Base-by-base conservation (phyloP, 2,797 vertebrate species). In the Austrolebias charrua region DNA sequence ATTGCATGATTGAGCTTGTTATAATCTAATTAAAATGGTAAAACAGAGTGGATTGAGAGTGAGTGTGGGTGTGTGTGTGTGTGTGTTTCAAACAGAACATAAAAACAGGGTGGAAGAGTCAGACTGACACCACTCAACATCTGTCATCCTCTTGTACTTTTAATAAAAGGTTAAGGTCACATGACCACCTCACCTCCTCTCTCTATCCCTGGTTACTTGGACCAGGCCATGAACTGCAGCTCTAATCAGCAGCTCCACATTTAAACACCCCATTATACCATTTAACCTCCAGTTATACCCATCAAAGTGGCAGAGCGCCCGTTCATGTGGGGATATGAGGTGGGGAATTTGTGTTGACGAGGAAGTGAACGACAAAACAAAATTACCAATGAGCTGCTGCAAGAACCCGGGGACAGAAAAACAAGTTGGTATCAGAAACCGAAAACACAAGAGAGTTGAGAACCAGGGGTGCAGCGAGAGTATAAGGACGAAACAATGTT, bases 1-100 rank as follows among this genome's bases (percentile, higher is more conserved):
- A 93, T 93, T 90, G 92, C 89, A 91, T 79, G 88, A 92, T 88
- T 87, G 88, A 83, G 86, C 89, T 92, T 80, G 89, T 92, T 92
- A 93, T 87, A 73, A 84, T 77, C 82, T 92, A 92, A 93, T 93
- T 93, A 89, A 89, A 88, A 87, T 63, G 73, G 84, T 86, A 84
- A 80, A 84, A 89, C 77, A 74, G 70, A 80, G 81, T 69, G 70
- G 55, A 70, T 50, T 75, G 70, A 64, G 50, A 62, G 63, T 63
- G 60, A 45, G 59, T 24, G 38, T 19, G 58, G 9, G 15, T 11
- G 54, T 24, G 59, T 53, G 31, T 6, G 38, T 3, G 60, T 54
- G 38, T 12, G 38, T 12, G 38, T 40, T 40, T 12, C 53, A 69
- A 71, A 56, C 69, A 73, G 60, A 43, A 50, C 19, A 10, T 50